Base-by-base conservation (phyloP, 2,113 vertebrate genomes). In the cattle (Bos taurus) region DNA sequence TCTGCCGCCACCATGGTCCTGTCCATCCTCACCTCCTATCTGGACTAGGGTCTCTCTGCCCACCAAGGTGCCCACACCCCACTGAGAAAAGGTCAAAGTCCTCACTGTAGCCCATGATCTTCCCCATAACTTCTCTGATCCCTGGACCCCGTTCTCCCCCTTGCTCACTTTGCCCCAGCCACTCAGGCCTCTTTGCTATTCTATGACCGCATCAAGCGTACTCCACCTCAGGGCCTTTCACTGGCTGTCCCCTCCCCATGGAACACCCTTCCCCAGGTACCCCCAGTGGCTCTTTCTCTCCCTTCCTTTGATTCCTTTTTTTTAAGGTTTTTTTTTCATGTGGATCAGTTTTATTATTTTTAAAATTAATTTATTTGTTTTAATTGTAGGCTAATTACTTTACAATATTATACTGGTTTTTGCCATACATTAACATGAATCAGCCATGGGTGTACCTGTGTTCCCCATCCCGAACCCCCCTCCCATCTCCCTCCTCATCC, bases 241-340 rank as follows among this genome's bases (percentile, higher is more conserved):
- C n/a, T 74, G 9, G 80, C 21, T 19, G 17, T 36, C 56, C 50
- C 48, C 36, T 40, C 67, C 14, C 3, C 14, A 1, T 28, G 36
- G 52, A 74, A 77, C 21, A 50, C 5, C 21, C 33, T 57, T 36
- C 33, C 13, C 12, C 5, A 36, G 4, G 33, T 14, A 15, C 82
- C 26, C 7, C 8, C 54, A 74, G 17, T 19, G 30, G 60, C n/a
- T 92, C 33, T 33, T 19, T 26, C 25, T 50, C 46, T 52, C 30
- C 46, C 0, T 3, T 56, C 52, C 7, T 30, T 48, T 6, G 7
- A 84, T 23, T 87, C 28, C 46, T 87, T 93, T 40, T 40, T 40
- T 71, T 6, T 0, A 23, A 71, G 17, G 21, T 71, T 74, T 74
- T 40, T 23, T 6, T 0, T 1, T 1, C 2, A 25, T 43, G 71